Base-by-base conservation (phyloP, 2,888 invertebrate genomes). In the Aspidapion aeneum region DNA sequence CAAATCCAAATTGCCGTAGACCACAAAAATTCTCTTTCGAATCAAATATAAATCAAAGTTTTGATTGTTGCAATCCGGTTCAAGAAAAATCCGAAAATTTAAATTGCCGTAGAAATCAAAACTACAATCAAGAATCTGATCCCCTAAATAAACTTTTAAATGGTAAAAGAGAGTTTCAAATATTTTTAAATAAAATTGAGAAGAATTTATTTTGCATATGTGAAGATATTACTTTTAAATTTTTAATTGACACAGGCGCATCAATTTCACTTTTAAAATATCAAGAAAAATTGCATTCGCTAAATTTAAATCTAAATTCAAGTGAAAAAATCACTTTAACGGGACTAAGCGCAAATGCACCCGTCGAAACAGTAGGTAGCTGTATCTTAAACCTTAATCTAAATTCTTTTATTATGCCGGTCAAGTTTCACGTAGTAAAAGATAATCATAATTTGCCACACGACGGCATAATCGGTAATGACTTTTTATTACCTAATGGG, bases 231-330 rank as follows among this genome's bases (percentile, higher is more conserved):
- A 7, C n/a, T 20, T 56, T 20, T 16, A 64, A 62, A 62, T 65
- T 71, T 55, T 58, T 71, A 19, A 49, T 71, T 21, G 70, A 72
- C 56, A 72, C 72, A 18, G 72, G 71, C 48, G 67, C 68, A 16
- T 57, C 61, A 18, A 51, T 66, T 17, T 66, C 65, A 18, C 22
- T 71, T 19, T 63, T 71, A 5, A 71, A 68, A 65, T 48, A 54
- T 22, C 57, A 50, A 62, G 61, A 49, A 55, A 52, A 50, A 17
- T 58, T 20, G 16, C 51, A 18, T 21, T 1, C 3, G n/a, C 22
- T 54, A 56, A 61, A 63, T 55, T 2, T 60, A 12, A 56, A 21
- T 48, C 35, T 56, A 49, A 51, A 18, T 12, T 21, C 19, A 58
- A 52, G 56, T 55, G 20, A 51, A 16, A 21, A 54, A 63, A 60